phyloP scores from a whole-genome alignment of 2,113 vertebrate genomes.

The Marcusenius ussheri region DNA sequence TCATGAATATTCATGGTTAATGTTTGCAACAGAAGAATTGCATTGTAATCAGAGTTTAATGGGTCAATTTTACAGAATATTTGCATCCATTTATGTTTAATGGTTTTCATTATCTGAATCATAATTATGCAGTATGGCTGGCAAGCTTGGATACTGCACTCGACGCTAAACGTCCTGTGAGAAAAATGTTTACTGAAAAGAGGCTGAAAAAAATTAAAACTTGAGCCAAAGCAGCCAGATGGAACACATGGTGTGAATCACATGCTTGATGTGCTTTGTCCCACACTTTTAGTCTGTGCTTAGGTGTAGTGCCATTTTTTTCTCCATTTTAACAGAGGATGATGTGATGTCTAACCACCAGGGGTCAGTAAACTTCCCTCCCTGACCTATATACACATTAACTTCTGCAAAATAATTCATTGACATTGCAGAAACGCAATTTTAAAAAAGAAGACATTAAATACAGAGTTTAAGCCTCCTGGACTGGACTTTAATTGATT shows the following conservation, averaged over 20 bases:
- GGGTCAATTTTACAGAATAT: neutral
- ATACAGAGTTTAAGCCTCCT: neutral
- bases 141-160: neutral
- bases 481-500: neutral
- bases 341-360: neutral
- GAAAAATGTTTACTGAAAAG: neutral
- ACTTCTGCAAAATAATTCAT: neutral
- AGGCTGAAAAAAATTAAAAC: neutral
- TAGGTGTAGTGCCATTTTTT: neutral
- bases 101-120: neutral
- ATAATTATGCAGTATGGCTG: neutral
- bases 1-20: neutral
- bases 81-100: constrained; percentile 8
- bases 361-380: neutral
- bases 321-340: neutral
- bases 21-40: neutral
- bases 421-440: neutral
- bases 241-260: neutral
- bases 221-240: neutral
- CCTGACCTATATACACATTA: neutral
- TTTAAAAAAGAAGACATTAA: neutral
- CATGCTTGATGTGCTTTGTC: neutral
- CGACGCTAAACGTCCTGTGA: neutral
- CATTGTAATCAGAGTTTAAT: constrained; percentile 11
- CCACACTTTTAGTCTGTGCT: neutral